Conservation (phyloP, 2,113 vertebrate species). For the Romanogobio albipinnatus region DNA sequence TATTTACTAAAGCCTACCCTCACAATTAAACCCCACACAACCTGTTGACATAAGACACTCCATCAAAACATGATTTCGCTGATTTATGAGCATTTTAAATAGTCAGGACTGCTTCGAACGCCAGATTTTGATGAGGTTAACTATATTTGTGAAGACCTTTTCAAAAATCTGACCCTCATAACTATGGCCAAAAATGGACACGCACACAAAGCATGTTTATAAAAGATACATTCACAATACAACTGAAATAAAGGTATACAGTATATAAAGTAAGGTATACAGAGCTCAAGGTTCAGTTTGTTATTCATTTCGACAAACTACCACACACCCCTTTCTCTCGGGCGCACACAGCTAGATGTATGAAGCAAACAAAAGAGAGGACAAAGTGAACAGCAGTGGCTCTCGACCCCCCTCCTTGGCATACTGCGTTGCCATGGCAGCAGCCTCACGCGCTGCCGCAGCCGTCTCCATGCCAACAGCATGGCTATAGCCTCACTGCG, state of each 20-base stretch:
- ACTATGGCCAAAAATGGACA: background rate
- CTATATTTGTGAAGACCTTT: background rate
- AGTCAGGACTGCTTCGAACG: background rate
- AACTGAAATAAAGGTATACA: background rate
- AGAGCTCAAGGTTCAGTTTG: conserved; percentile 15
- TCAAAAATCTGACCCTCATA: background rate
- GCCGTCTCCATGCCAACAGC: conserved; percentile 77
- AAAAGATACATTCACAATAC: background rate
- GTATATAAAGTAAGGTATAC: background rate
- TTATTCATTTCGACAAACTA: conserved; percentile 1
- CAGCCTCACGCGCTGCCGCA: conserved; percentile 69
- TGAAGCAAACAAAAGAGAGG: conserved; percentile 52
- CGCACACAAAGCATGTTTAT: conserved; percentile 36
- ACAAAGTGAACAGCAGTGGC: conserved; percentile 64
- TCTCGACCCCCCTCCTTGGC: conserved; percentile 67
- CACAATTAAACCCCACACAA: background rate
- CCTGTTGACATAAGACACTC: background rate
- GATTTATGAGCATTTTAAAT: background rate
- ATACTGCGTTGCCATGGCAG: conserved; percentile 77
- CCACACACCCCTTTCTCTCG: background rate
- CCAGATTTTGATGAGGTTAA: background rate
- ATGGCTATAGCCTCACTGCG: conserved; percentile 65
- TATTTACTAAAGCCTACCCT: background rate
- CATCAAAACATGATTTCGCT: background rate
- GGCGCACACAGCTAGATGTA: conserved; percentile 51